Percentiles rank a stretch among this genome's conserved stretches.
phyloP scores from a whole-genome alignment of 2,113 vertebrate species.

The Lepisosteus osseus region DNA sequence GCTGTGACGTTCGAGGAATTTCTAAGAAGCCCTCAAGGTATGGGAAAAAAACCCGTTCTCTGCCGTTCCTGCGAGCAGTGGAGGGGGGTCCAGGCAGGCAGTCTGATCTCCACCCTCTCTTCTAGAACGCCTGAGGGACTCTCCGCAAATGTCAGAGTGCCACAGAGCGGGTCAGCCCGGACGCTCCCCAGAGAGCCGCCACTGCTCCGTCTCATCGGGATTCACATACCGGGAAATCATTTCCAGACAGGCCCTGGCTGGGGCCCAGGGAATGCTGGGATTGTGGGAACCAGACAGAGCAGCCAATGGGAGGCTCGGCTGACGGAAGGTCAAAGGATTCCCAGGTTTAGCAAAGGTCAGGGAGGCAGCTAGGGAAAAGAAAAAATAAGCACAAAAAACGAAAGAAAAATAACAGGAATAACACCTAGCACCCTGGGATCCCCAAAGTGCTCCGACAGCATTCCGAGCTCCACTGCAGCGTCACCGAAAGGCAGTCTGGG shows the following conservation, averaged over 20 bases:
- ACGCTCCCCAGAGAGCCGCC: conserved; percentile 53
- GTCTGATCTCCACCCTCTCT: no score
- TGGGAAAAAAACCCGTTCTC: no score
- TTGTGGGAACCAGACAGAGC: conserved; percentile 78
- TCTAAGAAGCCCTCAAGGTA: no score
- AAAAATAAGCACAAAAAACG: neutral
- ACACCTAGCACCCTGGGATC: neutral
- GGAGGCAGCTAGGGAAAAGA: neutral
- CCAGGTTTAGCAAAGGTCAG: neutral
- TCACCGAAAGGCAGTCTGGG: no score
- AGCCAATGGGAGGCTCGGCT: conserved; percentile 50
- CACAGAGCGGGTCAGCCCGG: conserved; percentile 19
- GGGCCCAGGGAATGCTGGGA: conserved; percentile 32
- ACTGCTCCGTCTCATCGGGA: conserved; percentile 49
- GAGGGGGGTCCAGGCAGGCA: no score
- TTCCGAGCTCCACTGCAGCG: no score
- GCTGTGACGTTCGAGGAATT: no score
- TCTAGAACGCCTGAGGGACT: conserved; percentile 14
- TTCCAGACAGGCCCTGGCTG: conserved; percentile 57
- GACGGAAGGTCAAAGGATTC: conserved; percentile 54
- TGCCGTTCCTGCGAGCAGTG: no score
- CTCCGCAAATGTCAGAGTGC: conserved; percentile 15
- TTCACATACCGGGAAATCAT: conserved; percentile 64
- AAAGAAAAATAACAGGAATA: conserved; percentile 2
- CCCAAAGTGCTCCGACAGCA: no score